Evolutionary conservation across 2,797 vertebrate genomes (phyloP), one percentile per base, ranked within the genome.

Genomic region (Manis pentadactyla): DNA sequence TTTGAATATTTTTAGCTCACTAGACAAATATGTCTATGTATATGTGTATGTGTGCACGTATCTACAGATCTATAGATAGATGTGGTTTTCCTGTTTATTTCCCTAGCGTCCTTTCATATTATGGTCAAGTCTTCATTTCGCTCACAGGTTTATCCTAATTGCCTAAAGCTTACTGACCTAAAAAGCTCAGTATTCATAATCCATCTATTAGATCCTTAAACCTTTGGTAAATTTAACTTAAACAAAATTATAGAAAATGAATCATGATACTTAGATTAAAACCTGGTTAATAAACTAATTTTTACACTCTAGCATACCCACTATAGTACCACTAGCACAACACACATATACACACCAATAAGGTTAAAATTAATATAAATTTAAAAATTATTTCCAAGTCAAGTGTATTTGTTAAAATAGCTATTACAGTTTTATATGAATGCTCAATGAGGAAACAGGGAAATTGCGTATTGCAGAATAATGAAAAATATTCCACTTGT

Each of bases 1-100:
- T 51, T 92, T 84, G 27, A 87, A 69, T 83, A 93, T 17, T 77
- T 94, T 95, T 90, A 93, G 51, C n/a, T 95, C 71, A 51, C 13
- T 61, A 37, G 21, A 2, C 49, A 86, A 84, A 82, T 49, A 27
- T 46, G 13, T 75, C 18, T n/a, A 7, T 75, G 29, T 51, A 51
- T 81, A 21, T 78, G 7, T 75, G 42, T 46, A 2, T 46, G 42
- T 46, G 42, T 46, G 42, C 42, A 46, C 10, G 42, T 46, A 46
- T 46, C 42, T 46, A 46, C 10, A 46, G 42, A 69, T 23, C 27
- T 37, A 37, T 31, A 59, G 25, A 13, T 39, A 51, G 8, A 53
- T 53, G 55, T n/a, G 31, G 15, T 49, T 63, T 66, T 61, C 21
- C 39, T 61, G 17, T 87, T 85, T 90, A 74, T 73, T 94, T 75